These are phyloP conservation scores for Syngnathus rostellatus DNA, from an alignment of 2,797 vertebrate species.

Conservation along the genomic window DNA sequence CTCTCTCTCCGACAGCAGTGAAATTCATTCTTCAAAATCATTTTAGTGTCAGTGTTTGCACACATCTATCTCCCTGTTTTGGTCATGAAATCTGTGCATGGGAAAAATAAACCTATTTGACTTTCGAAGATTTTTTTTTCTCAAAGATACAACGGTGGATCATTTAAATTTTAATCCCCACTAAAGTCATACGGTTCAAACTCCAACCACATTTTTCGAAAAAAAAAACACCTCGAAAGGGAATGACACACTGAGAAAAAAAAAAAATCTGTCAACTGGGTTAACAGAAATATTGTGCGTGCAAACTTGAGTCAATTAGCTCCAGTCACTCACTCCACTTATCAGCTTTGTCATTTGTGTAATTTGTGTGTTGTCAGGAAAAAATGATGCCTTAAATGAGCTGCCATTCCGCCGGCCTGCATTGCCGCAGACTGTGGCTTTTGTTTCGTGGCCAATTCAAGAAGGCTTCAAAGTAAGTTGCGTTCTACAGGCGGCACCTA, in stretches of 20 bases:
- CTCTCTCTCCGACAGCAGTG: constrained; percentile 4
- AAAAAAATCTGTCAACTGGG: neutral
- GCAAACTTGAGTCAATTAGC: neutral
- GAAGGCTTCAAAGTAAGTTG: neutral
- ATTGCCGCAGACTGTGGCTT: neutral
- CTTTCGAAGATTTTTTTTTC: neutral
- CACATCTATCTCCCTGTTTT: neutral
- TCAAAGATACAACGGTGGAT: neutral
- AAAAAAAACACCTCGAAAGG: neutral
- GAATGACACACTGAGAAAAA: neutral
- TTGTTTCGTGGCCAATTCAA: neutral
- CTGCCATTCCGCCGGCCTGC: neutral
- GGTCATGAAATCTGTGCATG: neutral
- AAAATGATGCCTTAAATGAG: neutral
- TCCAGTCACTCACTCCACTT: neutral
- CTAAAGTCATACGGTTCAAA: neutral
- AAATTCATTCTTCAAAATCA: constrained; percentile 36
- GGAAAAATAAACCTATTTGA: neutral
- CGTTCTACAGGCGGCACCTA: neutral
- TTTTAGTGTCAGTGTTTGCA: constrained; percentile 15
- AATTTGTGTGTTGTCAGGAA: neutral
- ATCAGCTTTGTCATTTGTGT: neutral
- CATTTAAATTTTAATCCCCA: neutral
- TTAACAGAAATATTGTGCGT: neutral
- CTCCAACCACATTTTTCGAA: neutral